Percentiles rank a stretch among this genome's conserved stretches.
Evolutionary conservation across 2,888 invertebrate genomes (phyloP).

Genomic region (Tortricodes alternella): DNA sequence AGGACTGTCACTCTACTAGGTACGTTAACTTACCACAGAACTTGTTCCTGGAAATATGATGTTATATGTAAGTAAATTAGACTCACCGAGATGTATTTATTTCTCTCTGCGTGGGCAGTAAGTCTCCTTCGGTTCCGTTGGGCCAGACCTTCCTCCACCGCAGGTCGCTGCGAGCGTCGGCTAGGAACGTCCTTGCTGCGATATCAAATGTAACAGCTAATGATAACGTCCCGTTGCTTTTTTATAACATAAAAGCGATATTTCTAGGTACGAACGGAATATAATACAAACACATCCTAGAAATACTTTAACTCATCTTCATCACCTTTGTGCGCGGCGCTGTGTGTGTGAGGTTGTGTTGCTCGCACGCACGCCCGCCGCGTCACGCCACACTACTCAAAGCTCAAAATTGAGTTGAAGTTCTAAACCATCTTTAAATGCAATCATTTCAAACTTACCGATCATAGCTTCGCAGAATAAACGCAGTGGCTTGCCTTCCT

Average conservation of each 20-base stretch:
- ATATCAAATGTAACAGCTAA: conserved; percentile 15
- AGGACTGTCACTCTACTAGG: background rate
- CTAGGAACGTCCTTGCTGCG: conserved; percentile 85
- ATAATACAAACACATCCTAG: too few species aligned
- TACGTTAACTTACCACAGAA: background rate
- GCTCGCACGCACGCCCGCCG: too few species aligned
- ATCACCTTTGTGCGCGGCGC: too few species aligned
- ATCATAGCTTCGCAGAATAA: conserved; percentile 91
- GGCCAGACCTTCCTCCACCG: conserved; percentile 86
- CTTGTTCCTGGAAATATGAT: background rate
- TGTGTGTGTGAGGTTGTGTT: too few species aligned
- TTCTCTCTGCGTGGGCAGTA: conserved; percentile 64
- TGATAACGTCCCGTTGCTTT: too few species aligned
- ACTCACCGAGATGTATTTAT: conserved; percentile 69
- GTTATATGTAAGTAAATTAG: background rate
- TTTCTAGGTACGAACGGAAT: too few species aligned
- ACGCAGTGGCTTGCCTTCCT: conserved; percentile 84
- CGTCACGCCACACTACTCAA: too few species aligned
- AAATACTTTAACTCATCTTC: too few species aligned
- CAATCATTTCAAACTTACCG: conserved; percentile 73
- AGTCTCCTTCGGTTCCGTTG: conserved; percentile 76
- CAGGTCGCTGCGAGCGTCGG: conserved; percentile 87
- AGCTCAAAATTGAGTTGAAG: too few species aligned
- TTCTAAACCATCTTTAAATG: too few species aligned
- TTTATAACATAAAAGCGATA: too few species aligned